Evolutionary conservation across 2,797 vertebrate species (phyloP), one percentile per base, ranked within the genome.

Genomic region (Phalloptychus januarius): DNA sequence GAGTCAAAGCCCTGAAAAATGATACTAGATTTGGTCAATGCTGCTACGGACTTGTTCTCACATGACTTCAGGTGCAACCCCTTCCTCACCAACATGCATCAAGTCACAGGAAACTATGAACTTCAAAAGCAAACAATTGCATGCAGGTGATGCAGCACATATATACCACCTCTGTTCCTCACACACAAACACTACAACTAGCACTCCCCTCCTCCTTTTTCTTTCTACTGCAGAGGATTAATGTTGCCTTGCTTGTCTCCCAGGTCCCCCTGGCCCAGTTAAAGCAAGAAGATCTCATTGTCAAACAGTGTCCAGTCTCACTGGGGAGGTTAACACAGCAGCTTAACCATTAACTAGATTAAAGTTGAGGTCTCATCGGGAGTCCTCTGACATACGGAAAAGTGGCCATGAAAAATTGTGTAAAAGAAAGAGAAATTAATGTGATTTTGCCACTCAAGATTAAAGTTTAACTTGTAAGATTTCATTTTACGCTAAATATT

Each of bases 301-400:
- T 95, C 92, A 95, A 95, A 93, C 88, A 93, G 89, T 94, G 89
- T 92, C 91, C 84, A 84, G 85, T 75, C 85, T 88, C 84, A 69
- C 56, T 28, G 78, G 81, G 83, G 92, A 93, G 91, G 90, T 93
- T 93, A 93, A 92, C 91, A 85, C 86, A 3, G 80, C 85, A 82
- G 79, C 90, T 92, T 94, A 95, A 93, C 87, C 93, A 95, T 95
- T 95, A 95, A 94, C 95, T 88, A 93, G 86, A 94, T 93, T 93
- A 92, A 93, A 92, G 88, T 87, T 77, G 44, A 56, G 45, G 56
- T 56, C 33, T 61, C 74, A 52, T 36, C 69, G 73, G 84, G 86
- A 91, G 93, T 90, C 89, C 81, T 77, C 50, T 73, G 70, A 87
- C 79, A 71, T 85, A 76, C 74, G 73, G 81, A 78, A n/a, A 46